Conservation (phyloP, 2,888 invertebrate species). For the Apoda limacodes region DNA sequence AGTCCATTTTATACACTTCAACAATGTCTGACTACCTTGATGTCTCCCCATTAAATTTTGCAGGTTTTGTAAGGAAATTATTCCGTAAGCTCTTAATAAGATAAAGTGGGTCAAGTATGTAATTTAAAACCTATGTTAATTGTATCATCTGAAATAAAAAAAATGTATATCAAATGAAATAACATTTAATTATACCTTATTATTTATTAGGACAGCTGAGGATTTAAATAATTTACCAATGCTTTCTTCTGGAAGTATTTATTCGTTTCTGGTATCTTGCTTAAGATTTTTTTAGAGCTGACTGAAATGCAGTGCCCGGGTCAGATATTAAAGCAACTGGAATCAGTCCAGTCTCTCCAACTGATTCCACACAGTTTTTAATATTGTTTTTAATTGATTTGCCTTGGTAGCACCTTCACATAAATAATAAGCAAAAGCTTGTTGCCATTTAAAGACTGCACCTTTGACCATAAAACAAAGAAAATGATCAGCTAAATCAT, state of each 20-base stretch:
- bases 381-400: constrained; percentile 1
- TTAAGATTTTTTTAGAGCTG: constrained; percentile 4
- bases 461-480: not conserved
- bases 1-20: constrained; percentile 6
- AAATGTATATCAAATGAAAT: too few species aligned
- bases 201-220: too few species aligned
- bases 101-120: constrained; percentile 7
- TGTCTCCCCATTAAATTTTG: constrained; percentile 3
- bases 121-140: too few species aligned
- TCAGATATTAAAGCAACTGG: constrained; percentile 6
- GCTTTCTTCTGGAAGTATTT: constrained; percentile 15
- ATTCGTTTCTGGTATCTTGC: too few species aligned
- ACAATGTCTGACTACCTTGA: constrained; percentile 7
- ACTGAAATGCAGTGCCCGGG: constrained; percentile 4
- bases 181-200: too few species aligned
- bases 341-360: constrained; percentile 4
- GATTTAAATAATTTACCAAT: too few species aligned
- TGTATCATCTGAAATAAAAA: too few species aligned
- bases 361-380: constrained; percentile 1
- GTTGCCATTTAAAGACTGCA: constrained; percentile 4
- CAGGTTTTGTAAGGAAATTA: constrained; percentile 7
- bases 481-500: not conserved
- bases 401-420: constrained; percentile 6
- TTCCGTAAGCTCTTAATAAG: constrained; percentile 9
- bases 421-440: constrained; percentile 6